Evolutionary conservation across 30 jellyfish, hydroid and myxozoan species (phyloP).

Genomic region (Mastigias papua): DNA sequence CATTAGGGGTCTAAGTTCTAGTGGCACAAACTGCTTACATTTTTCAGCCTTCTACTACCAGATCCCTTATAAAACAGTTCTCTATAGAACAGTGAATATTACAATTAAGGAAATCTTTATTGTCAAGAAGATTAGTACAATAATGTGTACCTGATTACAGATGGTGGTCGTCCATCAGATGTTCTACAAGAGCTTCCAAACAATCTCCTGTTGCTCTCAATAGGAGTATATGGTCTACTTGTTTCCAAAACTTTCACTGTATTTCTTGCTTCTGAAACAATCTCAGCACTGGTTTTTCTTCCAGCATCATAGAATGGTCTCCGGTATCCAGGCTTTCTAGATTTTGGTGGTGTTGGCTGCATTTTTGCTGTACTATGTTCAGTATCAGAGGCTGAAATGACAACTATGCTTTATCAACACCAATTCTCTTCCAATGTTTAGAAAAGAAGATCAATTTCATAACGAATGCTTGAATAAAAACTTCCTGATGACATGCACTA

Average conservation of each 20-base stretch:
- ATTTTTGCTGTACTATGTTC: slow-evolving; percentile 8
- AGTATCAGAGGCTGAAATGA: background rate
- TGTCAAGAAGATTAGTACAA: background rate
- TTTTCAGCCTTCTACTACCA: no score
- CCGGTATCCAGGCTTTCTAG: slow-evolving; percentile 67
- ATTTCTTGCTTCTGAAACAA: slow-evolving; percentile 94
- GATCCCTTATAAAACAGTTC: no score
- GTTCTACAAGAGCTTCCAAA: slow-evolving; percentile 52
- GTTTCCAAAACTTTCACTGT: slow-evolving; percentile 84
- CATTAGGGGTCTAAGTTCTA: no score
- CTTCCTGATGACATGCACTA: no score
- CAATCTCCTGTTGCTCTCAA: slow-evolving; percentile 72
- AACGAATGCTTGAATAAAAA: no score
- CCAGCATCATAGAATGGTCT: slow-evolving; percentile 94
- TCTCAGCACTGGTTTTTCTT: slow-evolving; percentile 93
- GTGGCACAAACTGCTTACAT: no score
- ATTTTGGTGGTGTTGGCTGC: slow-evolving; percentile 97
- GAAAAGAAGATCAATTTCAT: no score
- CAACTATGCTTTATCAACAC: no score
- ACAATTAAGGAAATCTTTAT: background rate
- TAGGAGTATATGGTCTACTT: slow-evolving; percentile 94
- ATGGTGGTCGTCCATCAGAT: slow-evolving; percentile 86
- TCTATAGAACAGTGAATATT: no score
- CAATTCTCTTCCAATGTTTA: no score
- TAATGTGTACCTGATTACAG: slow-evolving; percentile 75